Base-by-base conservation (phyloP, 2,113 vertebrate genomes). In the Apeltes quadracus region DNA sequence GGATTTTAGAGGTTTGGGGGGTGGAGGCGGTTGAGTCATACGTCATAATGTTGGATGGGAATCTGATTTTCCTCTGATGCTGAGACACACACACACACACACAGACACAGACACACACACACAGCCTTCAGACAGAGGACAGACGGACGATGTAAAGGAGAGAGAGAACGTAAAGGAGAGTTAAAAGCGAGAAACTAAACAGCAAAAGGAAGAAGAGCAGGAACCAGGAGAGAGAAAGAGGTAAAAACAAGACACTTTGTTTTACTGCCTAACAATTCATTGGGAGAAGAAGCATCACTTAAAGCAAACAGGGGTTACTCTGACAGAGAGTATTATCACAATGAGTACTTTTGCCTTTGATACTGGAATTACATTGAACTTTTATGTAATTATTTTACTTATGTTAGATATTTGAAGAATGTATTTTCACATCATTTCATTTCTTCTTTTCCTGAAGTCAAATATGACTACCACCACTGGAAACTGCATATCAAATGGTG, bases 121-220 rank as follows among this genome's bases (percentile, higher is more conserved):
- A 88, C 88, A 90, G 83, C 84, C 68, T 81, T 82, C 44, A 71
- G 78, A 78, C 80, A 64, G 69, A 79, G 76, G 87, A 83, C 72
- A 5, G 84, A 81, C 14, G 82, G 84, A 77, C 61, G 25, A 76
- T 83, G 84, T 36, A 75, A 69, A 82, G 57, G 55, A 74, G 76
- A 79, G 43, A 61, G 55, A 78, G 78, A 72, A 44, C 20, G 5
- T 43, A 27, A 39, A 79, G 87, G 59, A 69, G 46, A 68, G 50
- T 1, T 23, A 5, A 13, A 36, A 36, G 51, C 83, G 29, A 65
- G 41, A 62, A 53, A 48, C 46, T 36, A 20, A 76, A 72, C 29
- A 41, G 41, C 18, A n/a, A 65, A 36, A 76, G 36, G 69, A 74
- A 70, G 78, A 72, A 69, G 56, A 73, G 68, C 55, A 63, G 1